Evolutionary conservation across 2,888 invertebrate species (phyloP).

Genomic region (Poecilus cupreus): DNA sequence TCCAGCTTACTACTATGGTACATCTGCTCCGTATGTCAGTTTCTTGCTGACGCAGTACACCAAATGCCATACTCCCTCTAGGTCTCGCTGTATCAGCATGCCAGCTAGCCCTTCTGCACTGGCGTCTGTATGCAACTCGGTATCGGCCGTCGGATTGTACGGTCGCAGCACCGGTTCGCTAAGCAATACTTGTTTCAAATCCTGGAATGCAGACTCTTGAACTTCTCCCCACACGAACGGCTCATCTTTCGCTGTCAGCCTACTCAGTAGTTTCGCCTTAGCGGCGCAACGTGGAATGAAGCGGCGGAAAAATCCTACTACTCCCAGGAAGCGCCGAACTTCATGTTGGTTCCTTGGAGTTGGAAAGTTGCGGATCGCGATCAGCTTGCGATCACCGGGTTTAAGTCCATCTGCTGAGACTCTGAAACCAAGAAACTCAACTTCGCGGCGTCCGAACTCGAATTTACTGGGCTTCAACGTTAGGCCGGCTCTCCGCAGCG

Average conservation of each 20-base stretch:
- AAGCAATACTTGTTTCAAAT: no score
- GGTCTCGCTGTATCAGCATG: not conserved
- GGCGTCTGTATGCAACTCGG: no score
- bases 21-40: constrained; percentile 5
- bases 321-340: not conserved
- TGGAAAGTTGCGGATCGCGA: no score
- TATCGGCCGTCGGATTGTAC: no score
- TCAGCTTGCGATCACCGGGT: constrained; percentile 34
- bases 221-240: not conserved
- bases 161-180: no score
- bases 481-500: constrained; percentile 62
- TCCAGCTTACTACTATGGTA: not conserved
- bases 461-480: no score
- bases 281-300: no score
- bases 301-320: not conserved
- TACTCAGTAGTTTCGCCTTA: not conserved
- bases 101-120: not conserved
- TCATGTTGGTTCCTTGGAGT: not conserved
- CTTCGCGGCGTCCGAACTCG: constrained; percentile 61
- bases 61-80: not conserved
- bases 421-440: constrained; percentile 66
- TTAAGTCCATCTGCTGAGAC: constrained; percentile 38
- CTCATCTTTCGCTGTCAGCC: not conserved
- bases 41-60: not conserved
- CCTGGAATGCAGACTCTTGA: no score